Evolutionary conservation across 2,888 invertebrate genomes (phyloP).

Genomic region (Zygaena filipendulae): DNA sequence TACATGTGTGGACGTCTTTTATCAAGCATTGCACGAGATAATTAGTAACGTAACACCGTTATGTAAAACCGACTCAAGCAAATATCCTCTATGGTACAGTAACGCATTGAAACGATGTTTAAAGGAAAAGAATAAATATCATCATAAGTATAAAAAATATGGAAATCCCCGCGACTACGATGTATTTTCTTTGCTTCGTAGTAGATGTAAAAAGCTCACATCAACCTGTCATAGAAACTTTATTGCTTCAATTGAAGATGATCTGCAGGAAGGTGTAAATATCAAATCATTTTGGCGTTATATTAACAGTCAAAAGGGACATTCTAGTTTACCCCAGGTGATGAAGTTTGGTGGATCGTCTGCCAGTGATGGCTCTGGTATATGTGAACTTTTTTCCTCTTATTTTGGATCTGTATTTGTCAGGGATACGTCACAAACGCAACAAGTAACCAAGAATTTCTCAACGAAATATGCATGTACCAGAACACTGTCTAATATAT

Average conservation of each 20-base stretch:
- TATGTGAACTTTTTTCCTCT: slow-evolving; percentile 11
- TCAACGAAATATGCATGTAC: no score
- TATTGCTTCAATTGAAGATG: slow-evolving; percentile 5
- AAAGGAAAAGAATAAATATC: slow-evolving; percentile 10
- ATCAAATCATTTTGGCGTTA: slow-evolving; percentile 10
- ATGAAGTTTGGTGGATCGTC: slow-evolving; percentile 1
- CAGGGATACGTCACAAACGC: no score
- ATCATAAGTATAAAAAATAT: slow-evolving; percentile 11
- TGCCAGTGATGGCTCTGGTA: slow-evolving; percentile 1
- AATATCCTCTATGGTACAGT: slow-evolving; percentile 10
- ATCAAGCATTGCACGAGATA: not conserved
- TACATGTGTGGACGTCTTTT: not conserved
- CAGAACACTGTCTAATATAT: no score
- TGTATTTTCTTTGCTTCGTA: slow-evolving; percentile 9
- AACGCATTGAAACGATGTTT: slow-evolving; percentile 5
- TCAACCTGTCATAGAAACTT: no score
- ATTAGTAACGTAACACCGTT: slow-evolving; percentile 7
- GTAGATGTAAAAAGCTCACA: no score
- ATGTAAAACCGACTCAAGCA: not conserved
- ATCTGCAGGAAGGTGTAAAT: slow-evolving; percentile 2
- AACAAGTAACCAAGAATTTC: no score
- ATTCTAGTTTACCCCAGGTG: not conserved
- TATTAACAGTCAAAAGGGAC: slow-evolving; percentile 6
- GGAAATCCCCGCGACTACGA: slow-evolving; percentile 12
- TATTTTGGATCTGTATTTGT: slow-evolving; percentile 10